Conservation (phyloP, 2,888 invertebrate species). For the Epistrophella euchroma region DNA sequence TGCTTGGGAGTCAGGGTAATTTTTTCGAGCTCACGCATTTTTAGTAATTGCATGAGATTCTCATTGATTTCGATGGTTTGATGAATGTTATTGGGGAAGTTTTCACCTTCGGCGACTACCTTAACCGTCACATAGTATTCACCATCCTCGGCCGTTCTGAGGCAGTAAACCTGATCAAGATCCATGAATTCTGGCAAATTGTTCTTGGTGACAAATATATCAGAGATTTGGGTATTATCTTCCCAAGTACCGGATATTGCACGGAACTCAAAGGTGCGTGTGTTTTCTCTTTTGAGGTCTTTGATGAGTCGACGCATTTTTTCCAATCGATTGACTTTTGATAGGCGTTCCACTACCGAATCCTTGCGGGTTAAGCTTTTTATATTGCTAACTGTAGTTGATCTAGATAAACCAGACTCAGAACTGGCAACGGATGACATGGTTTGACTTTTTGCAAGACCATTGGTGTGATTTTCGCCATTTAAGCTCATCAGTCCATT, state of each 20-base stretch:
- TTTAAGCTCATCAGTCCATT: constrained; percentile 77
- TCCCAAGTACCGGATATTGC: constrained; percentile 82
- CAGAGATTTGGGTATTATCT: constrained; percentile 80
- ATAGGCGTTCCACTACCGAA: constrained; percentile 63
- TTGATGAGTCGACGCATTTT: constrained; percentile 82
- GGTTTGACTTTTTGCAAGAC: constrained; percentile 74
- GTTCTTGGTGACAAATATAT: constrained; percentile 81
- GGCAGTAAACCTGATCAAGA: constrained; percentile 80
- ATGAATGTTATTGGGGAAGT: constrained; percentile 81
- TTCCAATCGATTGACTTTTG: constrained; percentile 79
- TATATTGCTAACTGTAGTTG: constrained; percentile 79
- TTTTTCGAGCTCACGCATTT: constrained; percentile 81
- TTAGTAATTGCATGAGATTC: constrained; percentile 82
- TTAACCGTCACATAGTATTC: constrained; percentile 81
- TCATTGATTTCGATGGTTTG: constrained; percentile 83
- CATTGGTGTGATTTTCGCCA: constrained; percentile 61
- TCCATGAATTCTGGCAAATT: constrained; percentile 83
- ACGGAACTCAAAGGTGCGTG: constrained; percentile 81
- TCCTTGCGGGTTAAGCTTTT: constrained; percentile 78
- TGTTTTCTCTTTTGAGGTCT: constrained; percentile 81
- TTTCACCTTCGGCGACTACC: constrained; percentile 78
- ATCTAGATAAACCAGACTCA: constrained; percentile 78
- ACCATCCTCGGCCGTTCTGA: constrained; percentile 80
- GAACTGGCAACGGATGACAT: constrained; percentile 61
- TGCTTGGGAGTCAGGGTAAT: constrained; percentile 81